These are phyloP conservation scores for Melangyna quadrimaculata DNA, from an alignment of 2,888 invertebrate species.

Conservation along the genomic window DNA sequence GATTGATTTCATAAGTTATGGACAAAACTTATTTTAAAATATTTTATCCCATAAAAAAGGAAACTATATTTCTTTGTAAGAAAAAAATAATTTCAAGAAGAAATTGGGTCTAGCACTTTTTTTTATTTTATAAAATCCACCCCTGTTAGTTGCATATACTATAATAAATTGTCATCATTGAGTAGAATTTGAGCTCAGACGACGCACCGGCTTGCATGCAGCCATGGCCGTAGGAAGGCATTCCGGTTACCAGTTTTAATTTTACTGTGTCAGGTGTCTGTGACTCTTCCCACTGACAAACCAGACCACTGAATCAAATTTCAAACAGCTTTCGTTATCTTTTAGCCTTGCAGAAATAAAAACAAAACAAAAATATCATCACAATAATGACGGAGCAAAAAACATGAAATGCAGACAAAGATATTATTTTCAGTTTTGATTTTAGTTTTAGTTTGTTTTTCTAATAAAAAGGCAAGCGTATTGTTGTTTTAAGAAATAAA, in stretches of 20 bases:
- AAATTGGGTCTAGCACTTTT: not conserved
- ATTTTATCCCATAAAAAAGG: no score
- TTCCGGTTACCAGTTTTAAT: slow-evolving; percentile 38
- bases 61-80: no score
- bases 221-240: slow-evolving; percentile 33
- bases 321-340: slow-evolving; percentile 63
- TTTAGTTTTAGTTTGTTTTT: not conserved
- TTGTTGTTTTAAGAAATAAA: not conserved
- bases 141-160: not conserved
- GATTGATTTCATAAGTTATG: no score
- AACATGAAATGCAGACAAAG: not conserved
- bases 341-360: slow-evolving; percentile 43
- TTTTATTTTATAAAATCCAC: not conserved
- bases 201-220: no score
- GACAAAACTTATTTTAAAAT: no score
- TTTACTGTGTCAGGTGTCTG: slow-evolving; percentile 65
- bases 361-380: not conserved
- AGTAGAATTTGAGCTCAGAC: slow-evolving; percentile 34
- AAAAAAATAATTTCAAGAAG: no score
- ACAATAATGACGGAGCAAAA: slow-evolving; percentile 28
- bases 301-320: slow-evolving; percentile 52
- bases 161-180: not conserved
- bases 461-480: not conserved
- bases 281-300: slow-evolving; percentile 52
- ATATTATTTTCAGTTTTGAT: slow-evolving; percentile 33